Evolutionary conservation across 2,797 vertebrate species (phyloP).

Genomic region (Synaphobranchus kaupii): DNA sequence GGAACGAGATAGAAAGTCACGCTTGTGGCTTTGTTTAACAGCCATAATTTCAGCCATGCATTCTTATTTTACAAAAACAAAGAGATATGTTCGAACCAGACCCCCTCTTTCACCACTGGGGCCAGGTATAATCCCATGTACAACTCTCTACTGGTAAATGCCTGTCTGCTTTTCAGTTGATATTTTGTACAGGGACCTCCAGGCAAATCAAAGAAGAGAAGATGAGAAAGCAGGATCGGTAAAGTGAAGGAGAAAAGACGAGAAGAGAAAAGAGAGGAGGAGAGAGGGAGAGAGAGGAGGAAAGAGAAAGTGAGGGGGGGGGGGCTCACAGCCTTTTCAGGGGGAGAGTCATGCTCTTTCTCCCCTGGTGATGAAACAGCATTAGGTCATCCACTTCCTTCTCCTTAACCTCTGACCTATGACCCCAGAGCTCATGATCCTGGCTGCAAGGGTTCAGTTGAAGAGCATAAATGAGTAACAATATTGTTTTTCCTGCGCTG

Average conservation of each 20-base stretch:
- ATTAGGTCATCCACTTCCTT: conserved; percentile 50
- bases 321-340: conserved; percentile 13
- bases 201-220: background rate
- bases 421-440: conserved; percentile 45
- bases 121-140: too few relatives aligned
- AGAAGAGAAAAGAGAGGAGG: background rate
- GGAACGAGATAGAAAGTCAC: background rate
- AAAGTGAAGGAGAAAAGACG: background rate
- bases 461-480: background rate
- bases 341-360: background rate
- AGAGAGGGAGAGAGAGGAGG: background rate
- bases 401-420: conserved; percentile 60
- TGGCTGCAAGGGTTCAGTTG: background rate
- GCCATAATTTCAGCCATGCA: too few relatives aligned
- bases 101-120: too few relatives aligned
- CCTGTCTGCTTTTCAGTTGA: too few relatives aligned
- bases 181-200: too few relatives aligned
- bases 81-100: too few relatives aligned
- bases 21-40: too few relatives aligned
- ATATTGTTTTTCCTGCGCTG: background rate
- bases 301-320: background rate
- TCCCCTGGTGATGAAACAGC: conserved; percentile 48
- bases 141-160: too few relatives aligned
- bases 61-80: too few relatives aligned
- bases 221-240: background rate